Evolutionary conservation across 2,888 invertebrate genomes (phyloP).

Genomic region (Macrosiphum euphorbiae): DNA sequence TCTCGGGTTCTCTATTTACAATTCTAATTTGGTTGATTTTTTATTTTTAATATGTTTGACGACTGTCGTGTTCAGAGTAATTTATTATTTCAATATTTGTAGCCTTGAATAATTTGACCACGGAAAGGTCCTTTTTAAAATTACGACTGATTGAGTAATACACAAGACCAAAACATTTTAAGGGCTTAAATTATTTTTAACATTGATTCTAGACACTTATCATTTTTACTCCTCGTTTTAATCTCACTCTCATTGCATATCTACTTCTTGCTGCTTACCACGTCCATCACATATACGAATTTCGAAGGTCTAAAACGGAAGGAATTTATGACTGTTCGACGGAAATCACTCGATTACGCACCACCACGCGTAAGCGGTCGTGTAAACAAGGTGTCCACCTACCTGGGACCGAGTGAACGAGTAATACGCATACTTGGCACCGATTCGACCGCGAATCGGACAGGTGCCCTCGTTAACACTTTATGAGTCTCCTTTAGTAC

Average conservation of each 20-base stretch:
- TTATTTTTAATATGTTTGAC: too few species aligned
- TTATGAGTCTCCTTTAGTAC: not conserved
- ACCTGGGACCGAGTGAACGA: not conserved
- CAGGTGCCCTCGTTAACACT: constrained; percentile 23
- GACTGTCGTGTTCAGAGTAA: too few species aligned
- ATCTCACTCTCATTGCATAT: not conserved
- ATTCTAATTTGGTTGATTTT: too few species aligned
- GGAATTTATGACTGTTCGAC: not conserved
- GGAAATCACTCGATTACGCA: not conserved
- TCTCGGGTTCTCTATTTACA: too few species aligned
- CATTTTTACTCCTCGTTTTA: too few species aligned
- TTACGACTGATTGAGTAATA: too few species aligned
- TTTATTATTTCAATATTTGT: too few species aligned
- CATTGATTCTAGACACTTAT: too few species aligned
- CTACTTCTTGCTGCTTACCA: not conserved
- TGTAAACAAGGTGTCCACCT: not conserved
- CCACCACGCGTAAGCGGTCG: not conserved
- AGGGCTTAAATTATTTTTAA: too few species aligned
- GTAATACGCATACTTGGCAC: constrained; percentile 12
- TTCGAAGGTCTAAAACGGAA: not conserved
- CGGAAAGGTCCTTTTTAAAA: too few species aligned
- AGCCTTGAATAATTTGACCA: too few species aligned
- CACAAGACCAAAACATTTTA: too few species aligned
- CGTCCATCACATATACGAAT: not conserved
- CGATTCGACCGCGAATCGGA: not conserved